Base-by-base conservation (phyloP, 2,797 vertebrate species). In the Euthynnus affinis region DNA sequence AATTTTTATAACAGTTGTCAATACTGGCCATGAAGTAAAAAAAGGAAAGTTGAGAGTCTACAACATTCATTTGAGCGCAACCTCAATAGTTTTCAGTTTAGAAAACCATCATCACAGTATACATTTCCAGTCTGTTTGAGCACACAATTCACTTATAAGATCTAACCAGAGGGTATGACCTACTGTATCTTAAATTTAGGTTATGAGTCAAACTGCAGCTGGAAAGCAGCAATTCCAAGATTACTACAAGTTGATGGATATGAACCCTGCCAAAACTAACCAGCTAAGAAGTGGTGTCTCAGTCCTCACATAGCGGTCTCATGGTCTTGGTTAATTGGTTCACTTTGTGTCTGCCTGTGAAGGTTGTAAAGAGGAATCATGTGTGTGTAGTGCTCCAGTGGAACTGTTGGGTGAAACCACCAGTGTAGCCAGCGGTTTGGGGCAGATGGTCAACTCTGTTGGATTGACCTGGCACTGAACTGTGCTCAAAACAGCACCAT, bases 401-500 rank as follows among this genome's bases (percentile, higher is more conserved):
- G 91, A 95, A 70, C 86, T 90, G 88, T 83, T 94, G 76, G 92
- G 87, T 68, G 94, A 95, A 73, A 95, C 90, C 68, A 89, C 74
- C 55, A 83, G 79, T 72, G 79, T 61, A 58, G 88, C 81, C 70
- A 69, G 48, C n/a, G 88, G 80, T 81, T 90, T 91, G 29, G 88
- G 78, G 60, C 58, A 76, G 66, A 37, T 32, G 23, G 83, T 91
- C 84, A 93, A 83, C 86, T 94, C 89, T 73, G 93, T 75, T 64
- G 88, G 56, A 66, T 72, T 77, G 25, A 90, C 74, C 76, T 95
- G 93, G 71, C 93, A 89, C 92, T 92, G 94, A 91, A 96, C 91
- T 88, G 96, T 91, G 93, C 96, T 98, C 89, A 98, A 85, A 95
- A 97, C 92, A 15, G 96, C 96, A 73, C 96, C 96, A 80, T 98